Conservation (phyloP, 2,113 vertebrate genomes). For the sheep (Ovis aries) region DNA sequence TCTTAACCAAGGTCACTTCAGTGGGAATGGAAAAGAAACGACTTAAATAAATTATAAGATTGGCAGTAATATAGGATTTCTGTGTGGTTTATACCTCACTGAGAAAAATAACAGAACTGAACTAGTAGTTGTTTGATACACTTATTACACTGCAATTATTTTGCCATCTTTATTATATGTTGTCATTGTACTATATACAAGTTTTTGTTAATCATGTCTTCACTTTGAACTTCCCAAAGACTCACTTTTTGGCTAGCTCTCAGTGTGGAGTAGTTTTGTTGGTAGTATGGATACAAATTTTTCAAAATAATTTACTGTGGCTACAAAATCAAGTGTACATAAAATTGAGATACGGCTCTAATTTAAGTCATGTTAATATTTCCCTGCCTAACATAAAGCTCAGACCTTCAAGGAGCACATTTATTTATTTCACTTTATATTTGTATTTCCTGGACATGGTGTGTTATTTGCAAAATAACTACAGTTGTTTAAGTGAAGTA, state of each 20-base stretch:
- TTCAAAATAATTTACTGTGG: constrained; percentile 43
- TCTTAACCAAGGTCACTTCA: not conserved
- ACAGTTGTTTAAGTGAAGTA: constrained; percentile 47
- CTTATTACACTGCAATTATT: constrained; percentile 23
- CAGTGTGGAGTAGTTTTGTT: not conserved
- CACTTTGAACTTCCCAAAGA: constrained; percentile 2
- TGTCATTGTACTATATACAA: not conserved
- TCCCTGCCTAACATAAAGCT: constrained; percentile 20
- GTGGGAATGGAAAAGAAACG: not conserved
- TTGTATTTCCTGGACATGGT: constrained; percentile 25
- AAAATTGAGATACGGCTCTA: constrained; percentile 48
- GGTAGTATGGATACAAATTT: not conserved
- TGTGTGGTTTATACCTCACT: not conserved
- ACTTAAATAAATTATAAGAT: not conserved
- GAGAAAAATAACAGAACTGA: not conserved
- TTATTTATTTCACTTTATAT: constrained; percentile 57
- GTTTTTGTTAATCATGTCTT: constrained; percentile 26
- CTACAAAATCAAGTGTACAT: constrained; percentile 34
- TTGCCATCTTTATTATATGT: not conserved
- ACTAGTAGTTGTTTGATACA: not conserved
- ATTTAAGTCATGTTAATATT: constrained; percentile 19
- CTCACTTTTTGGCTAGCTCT: not conserved
- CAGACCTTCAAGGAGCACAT: constrained; percentile 32
- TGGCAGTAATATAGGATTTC: not conserved
- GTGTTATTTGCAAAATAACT: constrained; percentile 40